phyloP scores from a whole-genome alignment of 2,888 invertebrate genomes.

The Lysandra coridon region DNA sequence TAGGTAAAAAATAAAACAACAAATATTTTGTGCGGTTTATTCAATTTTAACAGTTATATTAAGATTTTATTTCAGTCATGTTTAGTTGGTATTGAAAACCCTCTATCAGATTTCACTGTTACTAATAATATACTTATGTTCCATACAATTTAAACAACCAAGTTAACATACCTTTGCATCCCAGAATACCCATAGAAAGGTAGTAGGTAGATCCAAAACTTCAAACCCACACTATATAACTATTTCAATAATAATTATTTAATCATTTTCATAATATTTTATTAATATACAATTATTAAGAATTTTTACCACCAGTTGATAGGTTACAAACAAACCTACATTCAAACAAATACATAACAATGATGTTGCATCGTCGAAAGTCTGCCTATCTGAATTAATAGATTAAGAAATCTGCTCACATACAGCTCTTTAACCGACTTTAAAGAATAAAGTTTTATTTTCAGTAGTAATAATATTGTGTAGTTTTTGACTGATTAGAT shows the following conservation, averaged over 20 bases:
- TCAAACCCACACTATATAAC: conserved; percentile 7
- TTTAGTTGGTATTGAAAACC: conserved; percentile 57
- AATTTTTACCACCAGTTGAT: neutral
- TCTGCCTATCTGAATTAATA: neutral
- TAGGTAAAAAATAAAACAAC: conserved; percentile 52
- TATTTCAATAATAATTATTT: conserved; percentile 5
- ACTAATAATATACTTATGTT: conserved; percentile 40
- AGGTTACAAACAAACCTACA: neutral
- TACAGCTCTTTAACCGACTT: no score
- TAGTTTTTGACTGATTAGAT: no score
- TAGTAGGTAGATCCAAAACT: neutral
- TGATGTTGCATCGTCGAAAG: neutral
- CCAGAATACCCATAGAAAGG: neutral
- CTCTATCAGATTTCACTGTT: conserved; percentile 42
- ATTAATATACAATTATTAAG: conserved; percentile 16
- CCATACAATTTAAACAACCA: conserved; percentile 39
- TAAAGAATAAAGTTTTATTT: no score
- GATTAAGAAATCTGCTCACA: neutral
- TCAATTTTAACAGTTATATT: conserved; percentile 78
- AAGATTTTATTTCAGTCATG: conserved; percentile 78
- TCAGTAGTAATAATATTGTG: no score
- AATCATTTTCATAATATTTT: conserved; percentile 13
- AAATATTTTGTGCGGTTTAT: conserved; percentile 77
- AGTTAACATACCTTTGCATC: neutral
- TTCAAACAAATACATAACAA: neutral